Percentiles rank a stretch among this genome's conserved stretches.
phyloP scores from a whole-genome alignment of 2,888 invertebrate species.

The Yponomeuta cagnagella region DNA sequence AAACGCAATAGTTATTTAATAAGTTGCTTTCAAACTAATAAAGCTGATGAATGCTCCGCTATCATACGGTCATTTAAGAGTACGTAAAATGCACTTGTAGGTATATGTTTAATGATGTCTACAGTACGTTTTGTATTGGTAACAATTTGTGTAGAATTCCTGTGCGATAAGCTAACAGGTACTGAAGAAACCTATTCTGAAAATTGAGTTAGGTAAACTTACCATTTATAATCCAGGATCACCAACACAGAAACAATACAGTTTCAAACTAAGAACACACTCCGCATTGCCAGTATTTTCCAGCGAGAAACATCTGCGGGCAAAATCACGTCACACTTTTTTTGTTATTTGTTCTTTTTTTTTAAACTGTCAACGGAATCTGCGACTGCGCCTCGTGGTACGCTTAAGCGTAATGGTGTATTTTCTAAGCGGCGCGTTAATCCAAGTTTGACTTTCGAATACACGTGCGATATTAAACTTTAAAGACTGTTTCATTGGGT shows the following conservation, averaged over 20 bases:
- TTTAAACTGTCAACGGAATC: slow-evolving; percentile 1
- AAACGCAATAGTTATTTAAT: too few relatives aligned
- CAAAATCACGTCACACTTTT: slow-evolving; percentile 10
- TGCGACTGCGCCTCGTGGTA: slow-evolving; percentile 6
- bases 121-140: too few relatives aligned
- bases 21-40: too few relatives aligned
- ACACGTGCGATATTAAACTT: not conserved
- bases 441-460: not conserved
- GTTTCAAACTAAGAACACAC: not conserved
- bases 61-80: too few relatives aligned
- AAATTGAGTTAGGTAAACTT: not conserved
- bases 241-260: not conserved
- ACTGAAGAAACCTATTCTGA: too few relatives aligned
- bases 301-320: not conserved
- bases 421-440: not conserved
- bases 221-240: not conserved
- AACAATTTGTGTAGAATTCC: too few relatives aligned
- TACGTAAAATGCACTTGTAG: too few relatives aligned
- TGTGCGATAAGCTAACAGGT: too few relatives aligned
- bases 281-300: not conserved
- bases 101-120: too few relatives aligned
- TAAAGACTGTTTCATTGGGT: not conserved
- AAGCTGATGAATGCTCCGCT: too few relatives aligned
- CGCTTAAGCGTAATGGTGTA: slow-evolving; percentile 6
- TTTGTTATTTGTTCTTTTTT: not conserved